These are phyloP conservation scores for Mustela erminea DNA, from an alignment of 2,797 vertebrate genomes.

Conservation along the genomic window DNA sequence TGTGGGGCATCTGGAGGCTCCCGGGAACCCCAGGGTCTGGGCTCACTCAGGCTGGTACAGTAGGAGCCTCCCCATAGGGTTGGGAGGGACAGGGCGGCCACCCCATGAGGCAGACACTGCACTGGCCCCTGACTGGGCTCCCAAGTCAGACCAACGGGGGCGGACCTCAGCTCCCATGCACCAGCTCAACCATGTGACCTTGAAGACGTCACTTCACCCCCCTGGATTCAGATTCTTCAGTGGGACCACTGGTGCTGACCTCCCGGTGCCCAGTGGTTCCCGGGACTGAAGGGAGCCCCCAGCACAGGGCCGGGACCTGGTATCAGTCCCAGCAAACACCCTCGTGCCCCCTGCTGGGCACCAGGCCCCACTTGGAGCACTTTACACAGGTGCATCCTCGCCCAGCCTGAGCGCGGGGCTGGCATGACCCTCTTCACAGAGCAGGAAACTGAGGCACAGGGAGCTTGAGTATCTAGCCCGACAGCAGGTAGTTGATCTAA, in stretches of 20 bases:
- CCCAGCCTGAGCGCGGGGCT: too few species aligned
- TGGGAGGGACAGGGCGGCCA: not conserved
- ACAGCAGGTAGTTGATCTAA: not conserved
- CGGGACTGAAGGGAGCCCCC: not conserved
- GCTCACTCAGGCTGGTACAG: rapidly evolving
- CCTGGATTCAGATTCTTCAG: not conserved
- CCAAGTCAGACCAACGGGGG: rapidly evolving
- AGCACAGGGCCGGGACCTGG: rapidly evolving
- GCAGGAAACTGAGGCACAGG: not conserved
- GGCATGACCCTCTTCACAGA: not conserved
- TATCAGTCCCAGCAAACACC: rapidly evolving
- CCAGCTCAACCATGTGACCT: not conserved
- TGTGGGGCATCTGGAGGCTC: not conserved
- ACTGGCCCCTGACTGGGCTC: rapidly evolving
- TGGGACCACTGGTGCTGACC: rapidly evolving
- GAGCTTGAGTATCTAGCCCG: not conserved
- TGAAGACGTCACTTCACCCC: not conserved
- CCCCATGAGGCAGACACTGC: rapidly evolving
- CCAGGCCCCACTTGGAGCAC: rapidly evolving
- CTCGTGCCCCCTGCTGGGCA: rapidly evolving
- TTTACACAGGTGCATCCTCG: not conserved
- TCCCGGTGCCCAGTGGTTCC: rapidly evolving
- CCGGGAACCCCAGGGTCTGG: not conserved
- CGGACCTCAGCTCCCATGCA: not conserved
- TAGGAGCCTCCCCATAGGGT: not conserved